A percentile compares a stretch with the other conserved stretches of the same genome.
Conservation (phyloP, 2,888 invertebrate species). For the Coelopa pilipes region DNA sequence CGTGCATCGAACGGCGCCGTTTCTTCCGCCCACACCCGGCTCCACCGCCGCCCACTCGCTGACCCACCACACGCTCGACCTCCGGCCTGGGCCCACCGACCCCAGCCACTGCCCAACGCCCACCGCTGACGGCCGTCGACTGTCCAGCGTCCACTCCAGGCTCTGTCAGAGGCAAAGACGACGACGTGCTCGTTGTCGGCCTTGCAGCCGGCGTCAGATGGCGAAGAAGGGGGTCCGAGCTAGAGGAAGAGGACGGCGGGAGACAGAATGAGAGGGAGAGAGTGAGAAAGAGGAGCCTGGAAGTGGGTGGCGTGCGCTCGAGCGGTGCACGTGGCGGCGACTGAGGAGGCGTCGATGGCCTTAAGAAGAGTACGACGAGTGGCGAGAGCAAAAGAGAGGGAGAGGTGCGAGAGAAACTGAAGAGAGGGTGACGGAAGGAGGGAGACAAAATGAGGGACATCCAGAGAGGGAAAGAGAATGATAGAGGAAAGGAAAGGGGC, state of each 20-base stretch:
- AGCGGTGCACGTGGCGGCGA: no score
- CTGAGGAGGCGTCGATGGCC: no score
- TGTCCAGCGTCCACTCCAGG: no score
- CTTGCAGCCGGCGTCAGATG: background rate
- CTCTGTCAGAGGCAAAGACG: background rate
- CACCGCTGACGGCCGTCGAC: background rate
- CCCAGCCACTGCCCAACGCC: background rate
- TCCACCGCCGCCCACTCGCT: background rate
- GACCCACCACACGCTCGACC: background rate
- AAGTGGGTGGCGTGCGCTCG: no score
- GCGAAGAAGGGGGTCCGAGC: background rate
- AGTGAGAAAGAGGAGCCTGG: no score
- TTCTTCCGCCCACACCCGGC: slow-evolving; percentile 20
- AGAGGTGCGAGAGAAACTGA: no score
- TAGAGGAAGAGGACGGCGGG: background rate
- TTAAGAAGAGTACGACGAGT: no score
- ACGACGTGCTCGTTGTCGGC: background rate
- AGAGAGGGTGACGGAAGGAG: background rate
- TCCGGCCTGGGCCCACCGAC: background rate
- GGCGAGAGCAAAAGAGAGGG: no score
- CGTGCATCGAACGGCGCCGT: slow-evolving; percentile 28
- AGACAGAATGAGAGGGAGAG: no score
- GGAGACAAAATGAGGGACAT: background rate
- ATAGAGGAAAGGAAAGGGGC: background rate
- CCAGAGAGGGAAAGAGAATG: slow-evolving; percentile 4